Percentiles rank a stretch among this genome's conserved stretches.
These are phyloP conservation scores for Limnothrissa miodon DNA, from an alignment of 2,113 vertebrate genomes.

Conservation along the genomic window DNA sequence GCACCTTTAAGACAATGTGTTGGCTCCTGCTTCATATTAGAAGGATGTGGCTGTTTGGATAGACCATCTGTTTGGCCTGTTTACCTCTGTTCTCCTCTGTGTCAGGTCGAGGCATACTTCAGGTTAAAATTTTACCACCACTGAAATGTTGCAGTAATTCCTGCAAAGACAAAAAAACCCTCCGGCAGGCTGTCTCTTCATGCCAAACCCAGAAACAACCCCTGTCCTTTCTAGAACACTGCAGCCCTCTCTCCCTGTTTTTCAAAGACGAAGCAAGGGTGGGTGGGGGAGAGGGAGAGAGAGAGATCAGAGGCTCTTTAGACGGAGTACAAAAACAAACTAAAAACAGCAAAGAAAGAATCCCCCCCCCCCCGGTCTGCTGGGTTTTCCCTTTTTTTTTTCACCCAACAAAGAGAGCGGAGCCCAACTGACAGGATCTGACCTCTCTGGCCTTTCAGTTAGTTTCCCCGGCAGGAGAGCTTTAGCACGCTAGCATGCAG, in stretches of 20 bases:
- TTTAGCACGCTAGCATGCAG: constrained; percentile 58
- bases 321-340: constrained; percentile 63
- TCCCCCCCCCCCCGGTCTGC: constrained; percentile 52
- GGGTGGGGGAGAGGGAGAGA: not conserved
- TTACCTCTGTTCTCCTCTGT: not conserved
- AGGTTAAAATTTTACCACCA: not conserved
- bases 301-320: constrained; percentile 61
- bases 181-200: constrained; percentile 1
- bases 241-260: constrained; percentile 61
- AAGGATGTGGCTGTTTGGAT: not conserved
- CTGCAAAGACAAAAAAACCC: constrained; percentile 9
- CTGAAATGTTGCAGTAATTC: not conserved
- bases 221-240: constrained; percentile 39
- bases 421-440: constrained; percentile 63
- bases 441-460: constrained; percentile 60
- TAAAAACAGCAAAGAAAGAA: constrained; percentile 64
- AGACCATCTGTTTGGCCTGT: not conserved
- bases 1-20: not conserved
- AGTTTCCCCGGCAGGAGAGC: constrained; percentile 63
- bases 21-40: not conserved
- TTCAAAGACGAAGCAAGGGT: constrained; percentile 45
- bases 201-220: constrained; percentile 6
- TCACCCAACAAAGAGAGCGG: constrained; percentile 58
- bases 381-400: constrained; percentile 53
- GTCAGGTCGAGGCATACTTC: not conserved